A percentile compares a stretch with the other conserved stretches of the same genome.
These are phyloP conservation scores for Andrena minutula DNA, from an alignment of 2,888 invertebrate genomes.

Conservation along the genomic window DNA sequence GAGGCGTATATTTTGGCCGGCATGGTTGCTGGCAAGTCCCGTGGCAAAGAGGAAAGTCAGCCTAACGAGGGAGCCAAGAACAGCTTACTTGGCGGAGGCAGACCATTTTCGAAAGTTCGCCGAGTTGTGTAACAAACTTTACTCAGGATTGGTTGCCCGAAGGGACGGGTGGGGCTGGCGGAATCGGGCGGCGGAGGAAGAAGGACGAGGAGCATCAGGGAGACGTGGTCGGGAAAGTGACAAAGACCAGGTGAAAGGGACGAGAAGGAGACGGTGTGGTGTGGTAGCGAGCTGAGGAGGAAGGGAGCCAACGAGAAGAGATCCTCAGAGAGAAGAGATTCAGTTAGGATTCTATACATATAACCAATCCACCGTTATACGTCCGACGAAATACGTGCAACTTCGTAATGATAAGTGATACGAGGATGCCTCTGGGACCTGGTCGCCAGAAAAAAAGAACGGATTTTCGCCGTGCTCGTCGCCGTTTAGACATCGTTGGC, in stretches of 20 bases:
- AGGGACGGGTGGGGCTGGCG: slow-evolving; percentile 79
- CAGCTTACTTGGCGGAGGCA: slow-evolving; percentile 79
- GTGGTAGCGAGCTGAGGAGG: slow-evolving; percentile 30
- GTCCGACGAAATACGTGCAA: slow-evolving; percentile 75
- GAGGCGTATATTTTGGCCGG: slow-evolving; percentile 55
- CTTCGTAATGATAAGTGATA: slow-evolving; percentile 74
- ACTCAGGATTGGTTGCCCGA: slow-evolving; percentile 84
- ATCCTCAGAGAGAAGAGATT: slow-evolving; percentile 79
- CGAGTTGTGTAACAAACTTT: slow-evolving; percentile 85
- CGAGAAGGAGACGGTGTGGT: slow-evolving; percentile 46
- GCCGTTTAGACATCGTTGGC: no score
- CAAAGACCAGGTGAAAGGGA: slow-evolving; percentile 42
- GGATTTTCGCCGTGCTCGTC: not conserved
- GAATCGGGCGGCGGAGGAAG: slow-evolving; percentile 58
- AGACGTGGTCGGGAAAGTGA: slow-evolving; percentile 41
- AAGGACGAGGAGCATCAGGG: slow-evolving; percentile 8
- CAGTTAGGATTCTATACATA: slow-evolving; percentile 81
- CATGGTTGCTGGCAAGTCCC: slow-evolving; percentile 72
- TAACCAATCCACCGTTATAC: slow-evolving; percentile 74
- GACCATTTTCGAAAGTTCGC: slow-evolving; percentile 82
- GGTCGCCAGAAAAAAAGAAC: not conserved
- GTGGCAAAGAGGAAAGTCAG: slow-evolving; percentile 75
- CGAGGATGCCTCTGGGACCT: slow-evolving; percentile 64
- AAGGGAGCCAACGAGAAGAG: slow-evolving; percentile 66
- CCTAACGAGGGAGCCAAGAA: slow-evolving; percentile 77